Evolutionary conservation across 2,888 invertebrate species (phyloP), one percentile per base, ranked within the genome.

Genomic region (Phymatocera aterrima): DNA sequence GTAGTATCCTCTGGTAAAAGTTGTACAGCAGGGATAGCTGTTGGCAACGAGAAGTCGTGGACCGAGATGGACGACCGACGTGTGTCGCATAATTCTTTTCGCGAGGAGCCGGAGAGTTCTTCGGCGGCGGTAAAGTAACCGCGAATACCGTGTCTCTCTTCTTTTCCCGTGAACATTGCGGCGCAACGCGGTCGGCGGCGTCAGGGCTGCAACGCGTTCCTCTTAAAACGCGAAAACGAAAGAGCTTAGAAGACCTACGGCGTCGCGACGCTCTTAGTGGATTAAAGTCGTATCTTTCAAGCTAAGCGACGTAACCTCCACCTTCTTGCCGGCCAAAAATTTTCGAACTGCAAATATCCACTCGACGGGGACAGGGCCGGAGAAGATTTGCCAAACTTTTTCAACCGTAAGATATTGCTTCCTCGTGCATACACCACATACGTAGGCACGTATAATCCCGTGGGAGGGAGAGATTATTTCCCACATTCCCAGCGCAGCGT

Each of bases 271-370:
- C 84, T 86, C 85, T 87, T 87, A 87, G 87, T 85, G 83, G 87
- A 88, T 88, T 87, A 87, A 87, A 87, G 84, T 85, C 86, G 84
- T 87, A 85, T 80, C 83, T 85, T 70, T 46, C 43, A 18, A 72
- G 70, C 51, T 72, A 72, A 72, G 51, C 70, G 48, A 51, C 70
- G 70, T 72, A 72, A 48, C 70, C 70, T 72, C 70, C 70, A 51
- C 51, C 31, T 72, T 31, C 70, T 51, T 72, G 10, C 70, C 31
- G 34, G 51, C 70, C 70, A 18, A 72, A 72, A 72, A 72, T 72
- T 72, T 72, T 24, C 48, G 12, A 72, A 48, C 70, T 34, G 51
- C 40, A 72, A 37, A 61, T 37, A 64, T 34, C 18, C 70, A 28
- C 48, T 48, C 51, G 70, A 34, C 37, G 34, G 4, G 61, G 15